Conservation (phyloP, 2,797 vertebrate species). For the Artibeus lituratus region DNA sequence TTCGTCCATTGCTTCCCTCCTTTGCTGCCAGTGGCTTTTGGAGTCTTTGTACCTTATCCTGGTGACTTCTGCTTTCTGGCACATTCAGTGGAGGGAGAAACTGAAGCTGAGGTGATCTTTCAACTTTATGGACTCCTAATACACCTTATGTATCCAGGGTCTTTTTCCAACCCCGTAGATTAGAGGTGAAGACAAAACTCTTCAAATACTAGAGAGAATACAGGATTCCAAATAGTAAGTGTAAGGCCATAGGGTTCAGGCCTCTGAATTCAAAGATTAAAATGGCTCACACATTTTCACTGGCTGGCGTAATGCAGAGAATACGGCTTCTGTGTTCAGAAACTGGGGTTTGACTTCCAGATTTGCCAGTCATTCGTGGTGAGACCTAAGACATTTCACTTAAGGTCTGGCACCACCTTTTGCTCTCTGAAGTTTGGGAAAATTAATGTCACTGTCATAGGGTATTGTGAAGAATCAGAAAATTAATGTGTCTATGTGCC, state of each 20-base stretch:
- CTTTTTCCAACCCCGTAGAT: background rate
- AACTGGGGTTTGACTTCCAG: background rate
- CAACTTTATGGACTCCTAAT: background rate
- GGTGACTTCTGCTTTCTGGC: background rate
- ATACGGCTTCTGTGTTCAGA: background rate
- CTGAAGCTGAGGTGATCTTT: background rate
- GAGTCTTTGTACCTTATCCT: background rate
- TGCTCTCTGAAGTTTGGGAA: background rate
- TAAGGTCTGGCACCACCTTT: background rate
- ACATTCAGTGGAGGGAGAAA: background rate
- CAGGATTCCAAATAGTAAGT: background rate
- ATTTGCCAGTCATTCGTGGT: background rate
- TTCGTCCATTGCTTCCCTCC: background rate
- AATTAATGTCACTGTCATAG: background rate
- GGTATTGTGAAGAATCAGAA: background rate
- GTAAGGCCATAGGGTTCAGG: background rate
- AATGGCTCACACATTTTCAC: background rate
- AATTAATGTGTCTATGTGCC: background rate
- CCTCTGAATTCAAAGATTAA: background rate
- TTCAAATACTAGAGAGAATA: background rate
- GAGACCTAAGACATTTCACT: background rate
- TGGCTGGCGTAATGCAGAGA: background rate
- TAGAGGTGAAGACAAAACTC: background rate
- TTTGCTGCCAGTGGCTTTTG: background rate
- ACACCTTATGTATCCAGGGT: background rate